These are phyloP conservation scores for Hormaphis cornu DNA, from an alignment of 1,140 invertebrate genomes.

Conservation along the genomic window DNA sequence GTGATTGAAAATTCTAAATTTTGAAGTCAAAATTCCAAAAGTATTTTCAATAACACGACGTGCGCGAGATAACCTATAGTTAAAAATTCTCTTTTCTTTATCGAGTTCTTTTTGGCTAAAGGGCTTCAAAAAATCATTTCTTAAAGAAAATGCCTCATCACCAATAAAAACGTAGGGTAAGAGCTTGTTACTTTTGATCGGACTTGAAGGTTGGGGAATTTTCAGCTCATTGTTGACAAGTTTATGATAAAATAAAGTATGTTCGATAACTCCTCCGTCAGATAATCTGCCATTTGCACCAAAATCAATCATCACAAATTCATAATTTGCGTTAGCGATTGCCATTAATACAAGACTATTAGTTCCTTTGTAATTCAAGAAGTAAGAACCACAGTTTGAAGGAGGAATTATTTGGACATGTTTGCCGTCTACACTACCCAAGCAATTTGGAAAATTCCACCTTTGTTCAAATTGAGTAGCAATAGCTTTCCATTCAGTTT, in stretches of 20 bases:
- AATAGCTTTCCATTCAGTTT: slow-evolving; percentile 38
- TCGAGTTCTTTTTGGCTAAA: slow-evolving; percentile 1
- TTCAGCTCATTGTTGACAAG: slow-evolving; percentile 19
- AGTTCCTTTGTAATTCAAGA: slow-evolving; percentile 46
- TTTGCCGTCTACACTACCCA: slow-evolving; percentile 42
- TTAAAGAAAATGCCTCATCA: slow-evolving; percentile 31
- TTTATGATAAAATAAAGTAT: slow-evolving; percentile 37
- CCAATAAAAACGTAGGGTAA: slow-evolving; percentile 17
- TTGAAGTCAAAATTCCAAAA: slow-evolving; percentile 44
- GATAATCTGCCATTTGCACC: slow-evolving; percentile 39
- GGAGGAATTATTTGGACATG: slow-evolving; percentile 43
- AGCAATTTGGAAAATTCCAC: slow-evolving; percentile 46
- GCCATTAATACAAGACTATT: slow-evolving; percentile 43
- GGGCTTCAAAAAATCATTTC: slow-evolving; percentile 26
- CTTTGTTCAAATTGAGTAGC: slow-evolving; percentile 40
- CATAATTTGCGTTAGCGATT: slow-evolving; percentile 40
- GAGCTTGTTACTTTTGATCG: neutral
- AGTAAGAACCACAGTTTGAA: slow-evolving; percentile 40
- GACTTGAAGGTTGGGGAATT: neutral
- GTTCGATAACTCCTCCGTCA: slow-evolving; percentile 39
- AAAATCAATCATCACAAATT: slow-evolving; percentile 38
- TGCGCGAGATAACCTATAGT: slow-evolving; percentile 43
- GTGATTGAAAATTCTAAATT: slow-evolving; percentile 41
- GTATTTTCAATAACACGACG: slow-evolving; percentile 44
- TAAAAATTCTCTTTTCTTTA: slow-evolving; percentile 42